Conservation (phyloP, 1,140 invertebrate species). For the Steinernema feltiae region DNA sequence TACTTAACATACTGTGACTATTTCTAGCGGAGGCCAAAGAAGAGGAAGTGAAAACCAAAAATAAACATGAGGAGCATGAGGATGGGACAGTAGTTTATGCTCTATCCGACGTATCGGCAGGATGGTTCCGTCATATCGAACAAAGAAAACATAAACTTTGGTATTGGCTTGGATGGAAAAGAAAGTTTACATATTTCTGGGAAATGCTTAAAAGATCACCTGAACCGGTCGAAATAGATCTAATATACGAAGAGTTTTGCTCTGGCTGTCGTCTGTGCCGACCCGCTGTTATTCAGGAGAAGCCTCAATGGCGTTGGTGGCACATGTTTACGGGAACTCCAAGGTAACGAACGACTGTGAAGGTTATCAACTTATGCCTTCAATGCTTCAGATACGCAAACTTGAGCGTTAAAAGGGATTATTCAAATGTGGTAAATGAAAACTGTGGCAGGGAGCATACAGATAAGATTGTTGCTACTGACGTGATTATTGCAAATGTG, state of each 20-base stretch:
- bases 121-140: conserved; percentile 38
- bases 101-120: conserved; percentile 27
- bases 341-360: conserved; percentile 13
- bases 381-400: conserved; percentile 1
- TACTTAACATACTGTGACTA: conserved; percentile 1
- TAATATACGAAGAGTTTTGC: conserved; percentile 32
- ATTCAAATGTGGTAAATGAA: conserved; percentile 34
- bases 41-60: conserved; percentile 20
- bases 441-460: conserved; percentile 32
- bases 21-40: not conserved
- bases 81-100: conserved; percentile 20
- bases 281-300: conserved; percentile 20
- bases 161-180: conserved; percentile 31
- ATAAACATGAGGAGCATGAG: too few species aligned
- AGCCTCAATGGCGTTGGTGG: conserved; percentile 38
- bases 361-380: not conserved
- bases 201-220: conserved; percentile 37
- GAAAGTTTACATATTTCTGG: conserved; percentile 38
- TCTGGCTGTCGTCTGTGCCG: conserved; percentile 30
- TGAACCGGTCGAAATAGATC: conserved; percentile 15
- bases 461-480: conserved; percentile 9
- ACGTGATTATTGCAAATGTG: conserved; percentile 31
- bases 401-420: conserved; percentile 25
- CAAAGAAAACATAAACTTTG: conserved; percentile 36
- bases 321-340: conserved; percentile 36